Evolutionary conservation across 2,113 vertebrate species (phyloP).

Genomic region (Neolamprologus toae): DNA sequence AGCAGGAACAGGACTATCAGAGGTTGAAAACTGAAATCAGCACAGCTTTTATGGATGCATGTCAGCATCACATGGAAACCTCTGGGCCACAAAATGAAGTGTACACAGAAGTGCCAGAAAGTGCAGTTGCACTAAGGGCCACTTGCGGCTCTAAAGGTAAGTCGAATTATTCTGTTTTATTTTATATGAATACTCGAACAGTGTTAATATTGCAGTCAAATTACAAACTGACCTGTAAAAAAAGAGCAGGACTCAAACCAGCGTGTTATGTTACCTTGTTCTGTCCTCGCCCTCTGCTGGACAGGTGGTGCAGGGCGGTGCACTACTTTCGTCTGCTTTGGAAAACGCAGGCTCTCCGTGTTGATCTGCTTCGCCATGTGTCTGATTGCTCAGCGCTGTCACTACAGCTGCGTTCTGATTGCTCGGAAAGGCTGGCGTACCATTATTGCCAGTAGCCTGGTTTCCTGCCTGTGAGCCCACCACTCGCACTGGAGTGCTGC

Average conservation of each 20-base stretch:
- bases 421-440: neutral
- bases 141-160: neutral
- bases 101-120: neutral
- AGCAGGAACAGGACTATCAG: neutral
- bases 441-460: neutral
- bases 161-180: neutral
- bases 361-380: neutral
- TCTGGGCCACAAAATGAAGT: neutral
- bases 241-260: neutral
- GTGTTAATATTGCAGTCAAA: neutral
- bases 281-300: neutral
- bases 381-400: neutral
- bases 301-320: neutral
- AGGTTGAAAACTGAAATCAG: neutral
- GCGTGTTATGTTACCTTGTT: neutral
- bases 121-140: neutral
- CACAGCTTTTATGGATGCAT: neutral
- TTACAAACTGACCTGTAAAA: neutral
- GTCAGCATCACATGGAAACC: neutral
- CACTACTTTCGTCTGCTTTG: neutral
- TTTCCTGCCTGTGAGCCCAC: neutral
- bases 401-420: neutral
- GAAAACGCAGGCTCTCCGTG: neutral
- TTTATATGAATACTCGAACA: neutral
- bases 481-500: neutral